Evolutionary conservation across 2,888 invertebrate genomes (phyloP).

Genomic region (Dryocosmus kuriphilus): DNA sequence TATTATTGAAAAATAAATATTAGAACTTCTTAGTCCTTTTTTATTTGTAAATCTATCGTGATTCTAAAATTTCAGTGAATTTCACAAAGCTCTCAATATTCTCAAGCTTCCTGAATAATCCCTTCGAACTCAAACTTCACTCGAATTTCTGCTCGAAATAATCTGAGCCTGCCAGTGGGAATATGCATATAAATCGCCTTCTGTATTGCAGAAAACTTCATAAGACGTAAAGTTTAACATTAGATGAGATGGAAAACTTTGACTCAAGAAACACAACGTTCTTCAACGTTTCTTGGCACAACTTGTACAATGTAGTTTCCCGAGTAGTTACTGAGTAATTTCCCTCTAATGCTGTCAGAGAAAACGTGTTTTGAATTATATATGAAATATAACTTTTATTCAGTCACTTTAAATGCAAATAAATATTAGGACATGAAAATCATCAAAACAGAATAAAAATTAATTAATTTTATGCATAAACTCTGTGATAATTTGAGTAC

Average conservation of each 20-base stretch:
- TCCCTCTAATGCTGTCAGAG: background rate
- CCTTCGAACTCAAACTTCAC: background rate
- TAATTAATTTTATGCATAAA: too few relatives aligned
- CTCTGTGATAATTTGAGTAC: too few relatives aligned
- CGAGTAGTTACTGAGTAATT: constrained; percentile 1
- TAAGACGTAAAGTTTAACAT: constrained; percentile 27
- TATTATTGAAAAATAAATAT: too few relatives aligned
- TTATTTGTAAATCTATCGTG: background rate
- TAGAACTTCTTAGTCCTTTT: too few relatives aligned
- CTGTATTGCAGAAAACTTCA: constrained; percentile 10
- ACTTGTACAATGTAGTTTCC: constrained; percentile 32
- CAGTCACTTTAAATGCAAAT: background rate
- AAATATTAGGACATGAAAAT: background rate
- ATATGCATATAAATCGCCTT: constrained; percentile 28
- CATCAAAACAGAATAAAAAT: too few relatives aligned
- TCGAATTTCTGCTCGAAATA: background rate
- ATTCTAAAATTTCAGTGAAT: background rate
- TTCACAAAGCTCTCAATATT: background rate
- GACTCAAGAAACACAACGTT: constrained; percentile 24
- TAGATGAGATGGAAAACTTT: constrained; percentile 36
- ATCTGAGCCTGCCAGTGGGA: background rate
- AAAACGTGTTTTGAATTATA: constrained; percentile 5
- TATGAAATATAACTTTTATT: background rate
- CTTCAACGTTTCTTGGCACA: constrained; percentile 16
- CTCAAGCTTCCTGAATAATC: background rate